phyloP scores from a whole-genome alignment of 2,113 vertebrate species.

The Burhinus bistriatus region DNA sequence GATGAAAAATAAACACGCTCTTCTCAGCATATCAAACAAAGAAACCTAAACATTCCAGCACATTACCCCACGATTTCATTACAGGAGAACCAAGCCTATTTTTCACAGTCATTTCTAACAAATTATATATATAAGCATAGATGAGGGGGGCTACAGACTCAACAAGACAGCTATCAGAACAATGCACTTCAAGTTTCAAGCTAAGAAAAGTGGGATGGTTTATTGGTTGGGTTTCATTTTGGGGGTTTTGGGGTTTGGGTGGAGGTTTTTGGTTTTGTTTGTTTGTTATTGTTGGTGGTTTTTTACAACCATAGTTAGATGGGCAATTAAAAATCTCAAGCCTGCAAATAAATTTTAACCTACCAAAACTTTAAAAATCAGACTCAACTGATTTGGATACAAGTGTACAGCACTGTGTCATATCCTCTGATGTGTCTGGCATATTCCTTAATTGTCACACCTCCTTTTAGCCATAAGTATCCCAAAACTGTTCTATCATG shows the following conservation, averaged over 20 bases:
- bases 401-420: not conserved
- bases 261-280: not conserved
- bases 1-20: not conserved
- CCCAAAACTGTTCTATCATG: not conserved
- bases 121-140: fast-evolving
- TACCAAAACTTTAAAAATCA: not conserved
- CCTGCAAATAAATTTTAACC: not conserved
- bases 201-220: fast-evolving
- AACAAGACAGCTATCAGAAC: not conserved
- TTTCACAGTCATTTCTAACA: not conserved
- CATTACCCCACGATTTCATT: not conserved
- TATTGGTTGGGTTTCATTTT: not conserved
- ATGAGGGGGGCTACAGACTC: not conserved
- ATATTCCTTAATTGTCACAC: not conserved
- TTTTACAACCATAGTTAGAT: not conserved
- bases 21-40: not conserved
- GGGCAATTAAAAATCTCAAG: not conserved
- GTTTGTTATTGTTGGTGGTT: no score
- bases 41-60: not conserved
- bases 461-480: not conserved
- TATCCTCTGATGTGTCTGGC: not conserved
- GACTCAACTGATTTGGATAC: not conserved
- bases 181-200: not conserved
- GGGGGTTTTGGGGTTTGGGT: not conserved
- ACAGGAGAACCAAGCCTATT: not conserved